phyloP scores from a whole-genome alignment of 2,888 invertebrate genomes.

The Pollenia griseotomentosa region DNA sequence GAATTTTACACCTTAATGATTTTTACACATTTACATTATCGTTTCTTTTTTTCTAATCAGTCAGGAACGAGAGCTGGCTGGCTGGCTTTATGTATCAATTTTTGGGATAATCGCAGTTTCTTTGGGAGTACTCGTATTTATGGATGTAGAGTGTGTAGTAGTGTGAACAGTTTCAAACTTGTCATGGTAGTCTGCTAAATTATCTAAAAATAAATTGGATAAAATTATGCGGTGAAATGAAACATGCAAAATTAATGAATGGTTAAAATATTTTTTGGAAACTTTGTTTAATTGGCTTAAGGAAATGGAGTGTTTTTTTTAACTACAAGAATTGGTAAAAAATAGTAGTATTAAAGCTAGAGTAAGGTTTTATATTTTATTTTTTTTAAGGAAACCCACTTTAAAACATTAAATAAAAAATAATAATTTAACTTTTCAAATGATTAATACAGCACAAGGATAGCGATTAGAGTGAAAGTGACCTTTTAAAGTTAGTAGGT shows the following conservation, averaged over 20 bases:
- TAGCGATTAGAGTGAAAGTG: too few species aligned
- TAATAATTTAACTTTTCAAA: too few species aligned
- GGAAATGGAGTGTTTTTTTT: not conserved
- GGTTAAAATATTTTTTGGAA: not conserved
- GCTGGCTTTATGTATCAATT: not conserved
- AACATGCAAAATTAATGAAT: conserved; percentile 17
- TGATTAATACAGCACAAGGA: too few species aligned
- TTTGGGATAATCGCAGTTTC: conserved; percentile 3
- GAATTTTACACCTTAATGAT: conserved; percentile 67
- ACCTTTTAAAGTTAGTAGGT: too few species aligned
- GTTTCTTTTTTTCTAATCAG: not conserved
- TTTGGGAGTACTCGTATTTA: not conserved
- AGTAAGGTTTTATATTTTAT: too few species aligned
- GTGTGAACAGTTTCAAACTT: not conserved
- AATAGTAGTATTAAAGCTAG: too few species aligned
- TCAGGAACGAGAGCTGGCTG: not conserved
- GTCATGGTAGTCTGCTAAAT: conserved; percentile 30
- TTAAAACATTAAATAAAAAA: too few species aligned
- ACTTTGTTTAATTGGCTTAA: conserved; percentile 19
- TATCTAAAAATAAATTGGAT: conserved; percentile 47
- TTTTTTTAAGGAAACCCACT: too few species aligned
- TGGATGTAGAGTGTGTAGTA: too few species aligned
- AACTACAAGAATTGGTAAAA: too few species aligned
- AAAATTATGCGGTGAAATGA: not conserved
- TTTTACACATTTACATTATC: conserved; percentile 41